phyloP scores from a whole-genome alignment of 2,797 vertebrate species.

The Pseudotriccus pelzelni region DNA sequence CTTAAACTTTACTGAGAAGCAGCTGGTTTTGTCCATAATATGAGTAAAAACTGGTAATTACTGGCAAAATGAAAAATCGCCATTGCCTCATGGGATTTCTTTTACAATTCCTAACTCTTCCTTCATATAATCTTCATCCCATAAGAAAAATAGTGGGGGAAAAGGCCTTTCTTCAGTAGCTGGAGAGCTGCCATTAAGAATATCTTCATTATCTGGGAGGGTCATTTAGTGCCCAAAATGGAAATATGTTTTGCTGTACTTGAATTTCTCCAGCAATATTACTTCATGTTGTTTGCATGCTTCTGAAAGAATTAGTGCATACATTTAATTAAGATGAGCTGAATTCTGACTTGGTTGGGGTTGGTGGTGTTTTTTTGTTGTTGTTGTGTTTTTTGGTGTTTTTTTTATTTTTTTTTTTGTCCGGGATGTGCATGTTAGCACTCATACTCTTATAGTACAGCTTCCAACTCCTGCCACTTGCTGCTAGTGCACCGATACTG shows the following conservation, averaged over 20 bases:
- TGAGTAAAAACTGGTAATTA: not conserved
- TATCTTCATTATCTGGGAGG: not conserved
- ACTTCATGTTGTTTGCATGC: not conserved
- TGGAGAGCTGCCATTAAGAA: not conserved
- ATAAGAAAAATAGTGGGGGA: rapidly evolving
- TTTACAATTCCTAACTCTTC: not conserved
- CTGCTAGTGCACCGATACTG: not conserved
- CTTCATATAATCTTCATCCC: not conserved
- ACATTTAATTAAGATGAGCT: not conserved
- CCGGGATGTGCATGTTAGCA: not conserved
- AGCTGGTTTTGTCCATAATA: not conserved
- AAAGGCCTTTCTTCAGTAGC: not conserved
- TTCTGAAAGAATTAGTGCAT: not conserved
- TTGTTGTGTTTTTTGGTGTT: no score
- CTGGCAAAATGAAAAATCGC: not conserved
- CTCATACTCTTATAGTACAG: rapidly evolving
- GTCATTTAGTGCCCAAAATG: not conserved
- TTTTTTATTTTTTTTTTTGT: no score
- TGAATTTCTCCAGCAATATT: not conserved
- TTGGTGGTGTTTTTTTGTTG: no score
- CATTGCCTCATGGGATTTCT: not conserved
- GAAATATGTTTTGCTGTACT: not conserved
- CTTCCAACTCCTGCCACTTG: not conserved
- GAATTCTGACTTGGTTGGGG: not conserved
- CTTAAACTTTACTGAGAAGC: not conserved